A percentile compares a stretch with the other conserved stretches of the same genome.
These are phyloP conservation scores for Parapristionchus giblindavisi DNA, from an alignment of 2,888 invertebrate genomes.

Conservation along the genomic window DNA sequence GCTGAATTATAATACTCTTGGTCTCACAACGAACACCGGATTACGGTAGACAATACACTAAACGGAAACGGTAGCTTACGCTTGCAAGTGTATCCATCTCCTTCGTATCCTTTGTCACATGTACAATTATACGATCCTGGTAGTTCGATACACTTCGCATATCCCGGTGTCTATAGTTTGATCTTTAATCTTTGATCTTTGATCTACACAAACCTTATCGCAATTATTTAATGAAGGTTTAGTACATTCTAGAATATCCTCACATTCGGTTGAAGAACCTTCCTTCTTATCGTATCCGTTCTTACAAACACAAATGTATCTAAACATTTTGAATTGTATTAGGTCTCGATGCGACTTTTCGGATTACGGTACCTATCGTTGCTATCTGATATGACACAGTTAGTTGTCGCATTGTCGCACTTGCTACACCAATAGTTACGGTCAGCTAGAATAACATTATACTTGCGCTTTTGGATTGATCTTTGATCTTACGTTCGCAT, in stretches of 20 bases:
- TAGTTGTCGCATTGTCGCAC: constrained; percentile 26
- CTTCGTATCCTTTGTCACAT: constrained; percentile 32
- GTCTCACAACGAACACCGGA: neutral
- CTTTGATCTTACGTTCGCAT: constrained; percentile 22
- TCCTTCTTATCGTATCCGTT: constrained; percentile 30
- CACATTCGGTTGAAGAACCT: constrained; percentile 8
- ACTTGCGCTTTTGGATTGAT: neutral
- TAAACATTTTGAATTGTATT: neutral
- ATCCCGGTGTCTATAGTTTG: neutral
- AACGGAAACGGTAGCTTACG: neutral
- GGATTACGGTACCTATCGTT: neutral
- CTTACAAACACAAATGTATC: constrained; percentile 31
- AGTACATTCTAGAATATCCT: constrained; percentile 28
- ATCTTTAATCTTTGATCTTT: neutral
- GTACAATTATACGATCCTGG: constrained; percentile 11
- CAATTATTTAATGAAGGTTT: neutral
- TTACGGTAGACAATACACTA: neutral
- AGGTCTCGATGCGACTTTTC: too few relatives aligned
- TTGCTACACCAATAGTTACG: neutral
- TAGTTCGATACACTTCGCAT: constrained; percentile 14
- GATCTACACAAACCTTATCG: neutral
- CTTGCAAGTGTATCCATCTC: constrained; percentile 26
- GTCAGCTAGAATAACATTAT: constrained; percentile 30
- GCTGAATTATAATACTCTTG: neutral
- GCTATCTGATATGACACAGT: constrained; percentile 7